Evolutionary conservation across 2,888 invertebrate species (phyloP).

Genomic region (Pteria penguin): DNA sequence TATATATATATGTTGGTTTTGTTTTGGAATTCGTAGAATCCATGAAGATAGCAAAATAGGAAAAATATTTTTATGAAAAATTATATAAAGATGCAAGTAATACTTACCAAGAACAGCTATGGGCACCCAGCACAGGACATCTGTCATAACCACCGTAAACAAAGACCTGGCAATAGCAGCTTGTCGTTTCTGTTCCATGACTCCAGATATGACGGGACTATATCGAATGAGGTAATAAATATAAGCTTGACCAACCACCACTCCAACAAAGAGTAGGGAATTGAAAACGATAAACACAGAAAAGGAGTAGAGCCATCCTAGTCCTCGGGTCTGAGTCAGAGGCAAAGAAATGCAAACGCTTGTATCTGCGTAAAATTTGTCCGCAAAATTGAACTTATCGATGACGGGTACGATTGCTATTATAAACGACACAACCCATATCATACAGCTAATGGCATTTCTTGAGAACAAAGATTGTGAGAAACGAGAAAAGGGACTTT

Average conservation of each 20-base stretch:
- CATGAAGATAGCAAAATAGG: no score
- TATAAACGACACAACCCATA: conserved; percentile 8
- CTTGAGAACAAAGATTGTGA: conserved; percentile 1
- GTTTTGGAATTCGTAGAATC: no score
- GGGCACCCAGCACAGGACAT: conserved; percentile 42
- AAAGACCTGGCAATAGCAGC: conserved; percentile 30
- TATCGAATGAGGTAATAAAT: conserved; percentile 28
- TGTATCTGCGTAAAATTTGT: conserved; percentile 32
- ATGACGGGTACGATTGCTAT: conserved; percentile 29
- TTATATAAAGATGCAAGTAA: no score
- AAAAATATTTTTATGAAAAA: no score
- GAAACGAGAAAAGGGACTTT: conserved; percentile 23
- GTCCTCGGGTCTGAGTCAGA: conserved; percentile 16
- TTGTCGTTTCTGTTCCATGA: conserved; percentile 10
- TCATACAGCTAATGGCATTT: neutral
- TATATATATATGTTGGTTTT: no score
- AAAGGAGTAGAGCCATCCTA: conserved; percentile 34
- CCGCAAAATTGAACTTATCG: conserved; percentile 12
- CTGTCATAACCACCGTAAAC: conserved; percentile 29
- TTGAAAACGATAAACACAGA: conserved; percentile 37
- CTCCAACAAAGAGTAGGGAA: conserved; percentile 24
- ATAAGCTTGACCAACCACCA: conserved; percentile 22
- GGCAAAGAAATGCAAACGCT: conserved; percentile 37
- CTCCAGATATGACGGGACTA: neutral
- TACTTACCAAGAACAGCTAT: conserved; percentile 39